phyloP scores from a whole-genome alignment of 2,888 invertebrate genomes.

The Cylindroiulus punctatus region DNA sequence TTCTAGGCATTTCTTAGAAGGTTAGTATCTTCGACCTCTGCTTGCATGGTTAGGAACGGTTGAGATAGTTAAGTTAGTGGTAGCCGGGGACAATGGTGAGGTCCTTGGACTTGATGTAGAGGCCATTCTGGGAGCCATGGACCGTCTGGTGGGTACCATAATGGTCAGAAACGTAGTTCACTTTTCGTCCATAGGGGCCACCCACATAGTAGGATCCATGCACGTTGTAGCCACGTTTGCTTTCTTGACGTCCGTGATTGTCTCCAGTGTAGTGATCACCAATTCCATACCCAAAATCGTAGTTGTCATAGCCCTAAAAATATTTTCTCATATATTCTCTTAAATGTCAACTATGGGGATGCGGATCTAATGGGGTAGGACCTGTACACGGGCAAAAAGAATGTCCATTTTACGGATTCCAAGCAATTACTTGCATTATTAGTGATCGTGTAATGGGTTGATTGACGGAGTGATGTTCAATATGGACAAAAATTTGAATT shows the following conservation, averaged over 20 bases:
- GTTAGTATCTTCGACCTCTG: too few relatives aligned
- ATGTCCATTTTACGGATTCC: too few relatives aligned
- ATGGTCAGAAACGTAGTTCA: constrained; percentile 56
- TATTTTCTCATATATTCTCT: too few relatives aligned
- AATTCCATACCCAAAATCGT: constrained; percentile 54
- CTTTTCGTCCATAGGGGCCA: constrained; percentile 54
- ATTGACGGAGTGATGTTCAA: too few relatives aligned
- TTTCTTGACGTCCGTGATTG: constrained; percentile 54
- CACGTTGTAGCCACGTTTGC: constrained; percentile 40
- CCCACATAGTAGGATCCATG: constrained; percentile 51
- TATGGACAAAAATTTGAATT: too few relatives aligned
- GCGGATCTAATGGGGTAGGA: too few relatives aligned
- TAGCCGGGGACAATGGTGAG: constrained; percentile 26
- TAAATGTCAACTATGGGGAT: too few relatives aligned
- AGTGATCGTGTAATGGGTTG: too few relatives aligned
- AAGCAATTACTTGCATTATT: too few relatives aligned
- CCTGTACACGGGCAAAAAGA: too few relatives aligned
- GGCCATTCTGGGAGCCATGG: constrained; percentile 54
- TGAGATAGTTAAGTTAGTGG: neutral
- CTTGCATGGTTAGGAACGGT: too few relatives aligned
- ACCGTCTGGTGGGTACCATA: constrained; percentile 56
- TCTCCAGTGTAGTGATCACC: constrained; percentile 57
- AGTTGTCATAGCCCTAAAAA: constrained; percentile 56
- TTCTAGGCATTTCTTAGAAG: too few relatives aligned
- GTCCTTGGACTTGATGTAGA: constrained; percentile 55